Conservation (phyloP, 1,140 invertebrate species). For the Goniozus legneri region DNA sequence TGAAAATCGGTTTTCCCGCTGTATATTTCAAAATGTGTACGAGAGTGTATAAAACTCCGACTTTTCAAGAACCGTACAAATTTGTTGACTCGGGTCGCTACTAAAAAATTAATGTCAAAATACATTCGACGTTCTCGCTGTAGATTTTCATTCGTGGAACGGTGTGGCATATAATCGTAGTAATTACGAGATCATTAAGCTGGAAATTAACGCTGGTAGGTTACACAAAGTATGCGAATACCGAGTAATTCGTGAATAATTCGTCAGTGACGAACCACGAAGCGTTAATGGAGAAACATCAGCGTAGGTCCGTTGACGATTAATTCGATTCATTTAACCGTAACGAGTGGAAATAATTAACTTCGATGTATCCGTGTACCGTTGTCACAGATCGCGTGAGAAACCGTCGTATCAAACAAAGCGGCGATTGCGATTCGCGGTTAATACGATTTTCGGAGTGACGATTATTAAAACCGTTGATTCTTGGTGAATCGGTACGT, state of each 20-base stretch:
- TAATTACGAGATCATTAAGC: no score
- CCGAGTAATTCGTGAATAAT: conserved; percentile 23
- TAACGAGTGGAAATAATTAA: conserved; percentile 31
- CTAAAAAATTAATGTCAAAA: no score
- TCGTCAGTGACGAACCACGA: conserved; percentile 13
- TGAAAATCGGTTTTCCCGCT: no score
- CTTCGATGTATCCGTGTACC: conserved; percentile 28
- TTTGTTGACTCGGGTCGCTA: no score
- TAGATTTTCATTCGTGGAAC: no score
- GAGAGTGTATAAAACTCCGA: no score
- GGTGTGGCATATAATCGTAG: no score
- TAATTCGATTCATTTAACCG: conserved; percentile 31
- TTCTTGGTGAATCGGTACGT: background rate
- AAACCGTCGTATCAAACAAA: conserved; percentile 23
- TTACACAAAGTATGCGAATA: conserved; percentile 11
- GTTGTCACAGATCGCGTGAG: conserved; percentile 25
- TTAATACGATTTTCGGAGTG: no score
- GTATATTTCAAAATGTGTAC: no score
- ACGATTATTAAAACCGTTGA: no score
- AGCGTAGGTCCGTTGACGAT: conserved; percentile 16
- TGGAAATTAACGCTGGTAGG: conserved; percentile 13
- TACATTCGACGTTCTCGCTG: no score
- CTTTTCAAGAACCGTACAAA: no score
- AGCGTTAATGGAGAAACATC: conserved; percentile 7
- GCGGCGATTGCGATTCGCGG: conserved; percentile 9